These are phyloP conservation scores for Lemur catta DNA, from an alignment of 2,797 vertebrate genomes.

Conservation along the genomic window DNA sequence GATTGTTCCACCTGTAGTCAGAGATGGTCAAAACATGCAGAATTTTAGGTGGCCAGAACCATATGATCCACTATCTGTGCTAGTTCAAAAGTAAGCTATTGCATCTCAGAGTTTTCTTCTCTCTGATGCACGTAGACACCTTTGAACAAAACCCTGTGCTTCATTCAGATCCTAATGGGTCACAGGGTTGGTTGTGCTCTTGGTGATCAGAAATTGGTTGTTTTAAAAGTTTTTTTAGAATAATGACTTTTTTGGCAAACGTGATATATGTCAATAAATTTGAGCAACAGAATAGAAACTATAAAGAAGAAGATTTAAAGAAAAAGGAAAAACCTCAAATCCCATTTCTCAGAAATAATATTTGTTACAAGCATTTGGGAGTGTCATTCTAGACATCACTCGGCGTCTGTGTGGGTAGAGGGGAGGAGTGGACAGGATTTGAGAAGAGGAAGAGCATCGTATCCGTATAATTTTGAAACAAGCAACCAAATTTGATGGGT, in stretches of 20 bases:
- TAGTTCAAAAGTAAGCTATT: neutral
- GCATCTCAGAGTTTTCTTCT: neutral
- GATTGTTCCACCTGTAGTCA: accelerated
- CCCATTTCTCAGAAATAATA: neutral
- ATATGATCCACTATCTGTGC: neutral
- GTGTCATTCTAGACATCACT: neutral
- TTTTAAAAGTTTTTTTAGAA: neutral
- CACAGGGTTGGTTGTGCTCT: neutral
- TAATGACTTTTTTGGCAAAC: neutral
- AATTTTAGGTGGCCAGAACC: neutral
- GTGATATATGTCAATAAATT: neutral
- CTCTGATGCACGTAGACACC: neutral
- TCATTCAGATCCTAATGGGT: neutral
- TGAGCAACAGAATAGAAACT: neutral
- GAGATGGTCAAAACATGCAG: neutral
- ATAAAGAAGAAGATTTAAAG: neutral
- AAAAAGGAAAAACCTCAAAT: neutral
- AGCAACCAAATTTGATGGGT: neutral
- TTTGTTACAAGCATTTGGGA: neutral
- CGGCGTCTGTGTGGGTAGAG: accelerated
- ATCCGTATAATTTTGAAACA: neutral
- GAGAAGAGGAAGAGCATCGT: neutral
- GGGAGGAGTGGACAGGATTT: neutral
- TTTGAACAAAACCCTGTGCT: accelerated
- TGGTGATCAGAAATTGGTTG: neutral